Conservation (phyloP, 2,797 vertebrate genomes). For the Poeciliopsis paucimaculata region DNA sequence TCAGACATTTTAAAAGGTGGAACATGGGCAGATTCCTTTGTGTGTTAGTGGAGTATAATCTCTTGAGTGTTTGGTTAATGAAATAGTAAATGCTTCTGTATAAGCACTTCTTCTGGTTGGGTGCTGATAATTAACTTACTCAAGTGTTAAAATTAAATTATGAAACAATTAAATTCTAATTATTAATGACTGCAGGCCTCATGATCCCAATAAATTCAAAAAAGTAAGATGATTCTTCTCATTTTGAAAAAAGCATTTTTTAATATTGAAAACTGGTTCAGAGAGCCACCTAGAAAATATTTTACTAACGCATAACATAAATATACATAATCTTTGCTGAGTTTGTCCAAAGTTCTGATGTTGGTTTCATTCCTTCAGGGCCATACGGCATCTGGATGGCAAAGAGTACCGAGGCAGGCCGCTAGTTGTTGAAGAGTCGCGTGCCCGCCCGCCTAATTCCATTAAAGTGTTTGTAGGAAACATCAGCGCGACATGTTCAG, state of each 20-base stretch:
- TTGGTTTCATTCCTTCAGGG: constrained; percentile 64
- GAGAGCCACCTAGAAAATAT: background rate
- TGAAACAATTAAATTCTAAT: background rate
- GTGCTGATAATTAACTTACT: background rate
- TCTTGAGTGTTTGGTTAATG: background rate
- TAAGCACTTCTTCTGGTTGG: background rate
- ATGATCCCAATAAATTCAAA: background rate
- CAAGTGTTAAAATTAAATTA: background rate
- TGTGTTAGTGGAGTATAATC: background rate
- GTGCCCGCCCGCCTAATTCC: constrained; percentile 92
- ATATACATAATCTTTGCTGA: background rate
- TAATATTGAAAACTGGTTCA: background rate
- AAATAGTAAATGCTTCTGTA: background rate
- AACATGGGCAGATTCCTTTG: background rate
- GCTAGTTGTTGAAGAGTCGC: constrained; percentile 93
- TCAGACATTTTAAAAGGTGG: background rate
- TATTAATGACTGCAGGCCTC: background rate
- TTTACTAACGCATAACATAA: background rate
- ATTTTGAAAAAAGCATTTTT: background rate
- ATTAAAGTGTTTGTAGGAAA: constrained; percentile 98
- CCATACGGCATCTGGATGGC: constrained; percentile 91
- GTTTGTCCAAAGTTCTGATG: background rate
- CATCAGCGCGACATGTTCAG: constrained; percentile 90
- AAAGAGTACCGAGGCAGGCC: constrained; percentile 91
- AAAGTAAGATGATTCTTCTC: background rate